phyloP scores from a whole-genome alignment of 2,113 vertebrate species.

The Lophochroa leadbeateri region DNA sequence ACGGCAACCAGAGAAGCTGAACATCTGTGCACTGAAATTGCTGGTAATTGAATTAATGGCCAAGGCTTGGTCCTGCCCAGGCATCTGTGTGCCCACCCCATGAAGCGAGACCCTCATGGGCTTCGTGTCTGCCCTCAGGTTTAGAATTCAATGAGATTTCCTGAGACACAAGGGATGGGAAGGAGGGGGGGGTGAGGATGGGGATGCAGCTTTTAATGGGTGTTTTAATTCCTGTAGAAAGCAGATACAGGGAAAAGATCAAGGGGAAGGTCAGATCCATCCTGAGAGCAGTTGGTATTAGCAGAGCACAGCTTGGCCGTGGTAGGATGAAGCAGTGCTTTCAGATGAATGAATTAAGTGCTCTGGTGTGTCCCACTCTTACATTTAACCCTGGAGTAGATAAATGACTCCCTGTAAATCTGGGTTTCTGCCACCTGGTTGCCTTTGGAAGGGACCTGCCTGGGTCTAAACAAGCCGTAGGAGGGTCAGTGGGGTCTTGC shows the following conservation, averaged over 20 bases:
- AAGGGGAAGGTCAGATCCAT: background rate
- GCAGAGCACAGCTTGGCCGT: background rate
- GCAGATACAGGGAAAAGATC: accelerated
- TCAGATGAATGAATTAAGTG: background rate
- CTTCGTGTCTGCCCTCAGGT: background rate
- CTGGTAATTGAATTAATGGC: background rate
- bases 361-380: background rate
- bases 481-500: accelerated
- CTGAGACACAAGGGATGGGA: background rate
- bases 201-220: background rate
- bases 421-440: accelerated
- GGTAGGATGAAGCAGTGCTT: background rate
- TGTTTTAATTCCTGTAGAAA: background rate
- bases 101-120: background rate
- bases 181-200: background rate
- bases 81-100: background rate
- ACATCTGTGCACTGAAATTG: slow-evolving; percentile 4
- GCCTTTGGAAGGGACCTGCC: background rate
- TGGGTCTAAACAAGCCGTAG: accelerated
- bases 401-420: background rate
- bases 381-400: background rate
- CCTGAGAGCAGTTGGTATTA: background rate
- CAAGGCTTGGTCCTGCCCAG: background rate
- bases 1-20: background rate
- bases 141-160: background rate